Conservation (phyloP, 2,888 invertebrate genomes). For the Aelia acuminata region DNA sequence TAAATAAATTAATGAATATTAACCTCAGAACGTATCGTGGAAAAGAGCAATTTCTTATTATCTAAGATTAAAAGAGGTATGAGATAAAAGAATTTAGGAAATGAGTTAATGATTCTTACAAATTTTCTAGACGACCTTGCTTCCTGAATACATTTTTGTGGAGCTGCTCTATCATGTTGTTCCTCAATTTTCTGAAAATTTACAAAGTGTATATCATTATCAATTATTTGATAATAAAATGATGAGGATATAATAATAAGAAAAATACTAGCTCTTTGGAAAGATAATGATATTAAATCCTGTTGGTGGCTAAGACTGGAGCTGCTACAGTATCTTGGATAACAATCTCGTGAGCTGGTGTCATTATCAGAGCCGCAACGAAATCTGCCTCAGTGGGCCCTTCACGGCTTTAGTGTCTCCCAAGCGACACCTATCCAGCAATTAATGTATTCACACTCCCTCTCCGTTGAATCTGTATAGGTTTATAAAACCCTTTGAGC, state of each 20-base stretch:
- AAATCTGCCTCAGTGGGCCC: neutral
- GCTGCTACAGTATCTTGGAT: neutral
- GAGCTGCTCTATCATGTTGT: slow-evolving; percentile 77
- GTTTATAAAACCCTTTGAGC: too few species aligned
- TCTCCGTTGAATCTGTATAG: neutral
- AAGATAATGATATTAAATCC: neutral
- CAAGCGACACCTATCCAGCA: neutral
- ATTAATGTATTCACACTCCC: neutral
- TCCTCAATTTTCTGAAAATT: slow-evolving; percentile 75
- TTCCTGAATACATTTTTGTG: slow-evolving; percentile 74
- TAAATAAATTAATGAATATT: too few species aligned
- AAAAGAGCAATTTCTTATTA: too few species aligned
- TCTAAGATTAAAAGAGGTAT: too few species aligned
- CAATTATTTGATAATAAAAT: too few species aligned
- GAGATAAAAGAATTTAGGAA: too few species aligned
- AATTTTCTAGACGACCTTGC: slow-evolving; percentile 76
- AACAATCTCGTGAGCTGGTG: slow-evolving; percentile 6
- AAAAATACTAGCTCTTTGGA: neutral
- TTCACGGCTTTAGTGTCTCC: slow-evolving; percentile 2
- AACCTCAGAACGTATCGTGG: too few species aligned
- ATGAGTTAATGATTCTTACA: slow-evolving; percentile 70
- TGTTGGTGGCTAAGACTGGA: neutral
- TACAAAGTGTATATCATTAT: neutral
- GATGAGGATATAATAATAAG: neutral
- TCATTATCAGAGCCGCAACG: neutral